Conservation (phyloP, 1,140 invertebrate species). For the Neodiprion pinetum region DNA sequence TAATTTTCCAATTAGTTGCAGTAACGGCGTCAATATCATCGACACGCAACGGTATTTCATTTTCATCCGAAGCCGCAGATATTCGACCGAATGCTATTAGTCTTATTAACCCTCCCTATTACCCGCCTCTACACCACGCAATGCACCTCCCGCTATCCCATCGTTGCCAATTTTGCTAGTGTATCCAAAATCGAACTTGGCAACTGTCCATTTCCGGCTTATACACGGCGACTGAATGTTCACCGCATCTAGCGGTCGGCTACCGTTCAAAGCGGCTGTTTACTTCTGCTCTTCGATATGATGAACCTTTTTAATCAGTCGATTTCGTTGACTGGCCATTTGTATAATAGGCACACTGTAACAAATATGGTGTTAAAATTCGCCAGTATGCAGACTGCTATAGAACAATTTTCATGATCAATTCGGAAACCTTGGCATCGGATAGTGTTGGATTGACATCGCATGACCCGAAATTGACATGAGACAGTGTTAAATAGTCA, state of each 20-base stretch:
- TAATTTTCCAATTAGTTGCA: no score
- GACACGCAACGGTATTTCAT: not conserved
- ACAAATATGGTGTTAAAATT: no score
- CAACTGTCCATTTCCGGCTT: conserved; percentile 3
- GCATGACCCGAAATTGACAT: no score
- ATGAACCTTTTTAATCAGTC: no score
- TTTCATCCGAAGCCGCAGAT: not conserved
- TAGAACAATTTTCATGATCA: no score
- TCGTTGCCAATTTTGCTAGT: conserved; percentile 1
- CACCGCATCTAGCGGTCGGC: not conserved
- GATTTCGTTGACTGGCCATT: no score
- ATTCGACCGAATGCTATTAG: conserved; percentile 2
- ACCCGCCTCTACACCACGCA: not conserved
- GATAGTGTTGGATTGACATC: no score
- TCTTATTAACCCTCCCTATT: not conserved
- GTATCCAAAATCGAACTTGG: conserved; percentile 7
- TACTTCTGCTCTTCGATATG: not conserved
- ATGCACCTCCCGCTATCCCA: not conserved
- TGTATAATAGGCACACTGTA: no score
- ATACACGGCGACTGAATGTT: not conserved
- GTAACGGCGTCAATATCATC: not conserved
- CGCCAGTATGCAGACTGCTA: no score
- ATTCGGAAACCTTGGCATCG: no score
- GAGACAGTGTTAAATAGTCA: no score
- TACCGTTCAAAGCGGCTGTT: not conserved